Evolutionary conservation across 2,113 vertebrate genomes (phyloP), one percentile per base, ranked within the genome.

Genomic region (Poicephalus meyeri): DNA sequence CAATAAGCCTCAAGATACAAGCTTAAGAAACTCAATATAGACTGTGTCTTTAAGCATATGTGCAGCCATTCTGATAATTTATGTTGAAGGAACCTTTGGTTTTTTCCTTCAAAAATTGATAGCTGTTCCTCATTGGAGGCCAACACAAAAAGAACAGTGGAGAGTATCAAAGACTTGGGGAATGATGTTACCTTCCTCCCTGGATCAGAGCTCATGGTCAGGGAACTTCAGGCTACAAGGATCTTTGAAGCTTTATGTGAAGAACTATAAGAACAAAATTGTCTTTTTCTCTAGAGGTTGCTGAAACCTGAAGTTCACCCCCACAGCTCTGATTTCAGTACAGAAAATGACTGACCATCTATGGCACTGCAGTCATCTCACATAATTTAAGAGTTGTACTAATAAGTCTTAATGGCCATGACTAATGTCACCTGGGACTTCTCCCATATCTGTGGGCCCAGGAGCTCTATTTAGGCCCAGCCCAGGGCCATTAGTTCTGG

Each of bases 401-500:
- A 60, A 91, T 68, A 63, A 61, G 7, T 35, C 8, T 60, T 81
- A 68, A 50, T 44, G 52, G 41, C 42, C 28, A 10, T 72, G 12
- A 55, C 15, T 37, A 85, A 39, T 20, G 21, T 72, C 20, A 60
- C 6, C 42, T 73, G 35, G 11, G 3, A 19, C 39, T 60, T 78
- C 11, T 74, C n/a, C 33, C 80, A 72, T 13, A 52, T 5, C 26
- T 79, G 25, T 87, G 25, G 13, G 25, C 7, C 35, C 24, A 29
- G 29, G 33, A 87, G 14, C 24, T 74, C 46, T 71, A 49, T 70
- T 93, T 91, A 88, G 79, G 49, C 31, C 82, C 70, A 88, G 81
- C 28, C n/a, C 61, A 68, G 33, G 23, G 3, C 1, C 0, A 16
- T 6, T 0, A 24, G 1, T 17, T 9, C 4, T 1, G 84, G n/a